Base-by-base conservation (phyloP, 2,797 vertebrate species). In the Melanotaenia maccullochi region DNA sequence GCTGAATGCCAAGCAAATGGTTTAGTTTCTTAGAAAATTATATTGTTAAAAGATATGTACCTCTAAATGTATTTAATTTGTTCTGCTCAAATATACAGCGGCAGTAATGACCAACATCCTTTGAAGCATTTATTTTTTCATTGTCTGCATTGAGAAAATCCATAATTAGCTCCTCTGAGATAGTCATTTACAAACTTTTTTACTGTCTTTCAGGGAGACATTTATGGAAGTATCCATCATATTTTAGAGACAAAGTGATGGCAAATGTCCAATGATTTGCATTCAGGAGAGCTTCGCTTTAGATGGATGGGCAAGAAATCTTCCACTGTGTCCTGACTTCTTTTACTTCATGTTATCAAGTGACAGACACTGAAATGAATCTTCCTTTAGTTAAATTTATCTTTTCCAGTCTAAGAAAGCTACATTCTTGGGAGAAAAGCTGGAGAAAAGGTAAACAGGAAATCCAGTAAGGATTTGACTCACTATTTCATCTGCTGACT, bases 221-320 rank as follows among this genome's bases (percentile, higher is more conserved):
- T n/a, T 74, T 84, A 68, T 72, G 54, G 68, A 51, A 68, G 49
- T 75, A 85, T 88, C 76, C 7, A 30, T 87, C 86, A 86, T 86
- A 72, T 78, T 73, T 82, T 52, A 58, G 35, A 82, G 67, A 84
- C 76, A 71, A 77, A 81, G 56, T 69, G 58, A 85, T 73, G 70
- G 73, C 25, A 28, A 82, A 75, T 76, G 81, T 81, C 74, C 55
- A 74, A 8, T 68, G 75, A 72, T 83, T 82, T 81, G 72, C 65
- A 81, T 75, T 42, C 68, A 20, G 30, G 49, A 61, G 66, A 65
- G 44, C 65, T 58, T 71, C 58, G 30, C 68, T n/a, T 9, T 33
- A 80, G 85, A 90, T 79, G 67, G 75, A 87, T 85, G 73, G 67
- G 55, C 30, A 79, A 78, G 79, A 85, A 85, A 84, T 69, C 54